Percentiles rank a stretch among this genome's conserved stretches.
Evolutionary conservation across 1,140 invertebrate species (phyloP).

Genomic region (Pantala flavescens): DNA sequence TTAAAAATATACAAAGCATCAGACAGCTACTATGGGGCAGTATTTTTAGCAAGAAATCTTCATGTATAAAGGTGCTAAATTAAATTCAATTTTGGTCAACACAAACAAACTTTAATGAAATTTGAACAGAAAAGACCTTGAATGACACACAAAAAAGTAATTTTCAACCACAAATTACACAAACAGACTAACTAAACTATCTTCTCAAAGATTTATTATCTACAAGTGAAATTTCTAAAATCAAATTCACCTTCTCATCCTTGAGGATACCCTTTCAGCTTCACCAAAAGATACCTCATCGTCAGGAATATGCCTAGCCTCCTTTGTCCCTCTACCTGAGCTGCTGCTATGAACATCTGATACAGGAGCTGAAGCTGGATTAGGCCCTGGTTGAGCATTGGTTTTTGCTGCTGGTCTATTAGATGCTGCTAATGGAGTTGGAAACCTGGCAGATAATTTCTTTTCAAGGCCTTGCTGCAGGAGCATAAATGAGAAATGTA

Average conservation of each 20-base stretch:
- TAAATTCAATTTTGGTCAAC: no score
- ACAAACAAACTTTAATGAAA: no score
- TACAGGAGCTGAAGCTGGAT: neutral
- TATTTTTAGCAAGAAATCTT: neutral
- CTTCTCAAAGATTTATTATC: neutral
- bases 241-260: neutral
- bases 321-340: neutral
- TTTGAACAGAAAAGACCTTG: neutral
- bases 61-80: neutral
- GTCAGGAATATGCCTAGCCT: constrained; percentile 26
- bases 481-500: no score
- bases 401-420: neutral
- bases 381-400: neutral
- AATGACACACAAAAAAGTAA: neutral
- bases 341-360: neutral
- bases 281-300: constrained; percentile 32
- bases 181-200: neutral
- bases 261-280: constrained; percentile 26
- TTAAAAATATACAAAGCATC: neutral
- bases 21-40: neutral
- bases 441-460: constrained; percentile 25
- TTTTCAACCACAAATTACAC: neutral
- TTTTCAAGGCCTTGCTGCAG: constrained; percentile 26
- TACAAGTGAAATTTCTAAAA: neutral
- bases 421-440: neutral